phyloP scores from a whole-genome alignment of 2,888 invertebrate species.

The Iphiclides podalirius region DNA sequence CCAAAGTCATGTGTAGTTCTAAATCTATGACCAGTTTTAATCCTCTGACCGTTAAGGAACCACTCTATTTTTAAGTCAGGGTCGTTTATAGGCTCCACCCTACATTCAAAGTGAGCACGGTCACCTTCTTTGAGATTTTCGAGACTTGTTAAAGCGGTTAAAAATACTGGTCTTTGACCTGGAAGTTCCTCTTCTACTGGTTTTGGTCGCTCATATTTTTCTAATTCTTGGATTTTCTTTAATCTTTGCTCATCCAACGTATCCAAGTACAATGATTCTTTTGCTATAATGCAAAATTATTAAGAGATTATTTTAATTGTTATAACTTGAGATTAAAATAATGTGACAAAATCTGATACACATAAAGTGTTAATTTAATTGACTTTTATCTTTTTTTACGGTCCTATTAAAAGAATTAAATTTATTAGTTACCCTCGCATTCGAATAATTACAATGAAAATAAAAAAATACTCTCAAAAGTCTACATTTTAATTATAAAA shows the following conservation, averaged over 20 bases:
- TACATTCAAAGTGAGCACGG: conserved; percentile 94
- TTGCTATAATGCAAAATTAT: conserved; percentile 78
- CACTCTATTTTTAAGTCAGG: conserved; percentile 95
- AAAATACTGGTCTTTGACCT: conserved; percentile 92
- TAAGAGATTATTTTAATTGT: too few species aligned
- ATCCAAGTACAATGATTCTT: conserved; percentile 91
- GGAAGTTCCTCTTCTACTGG: conserved; percentile 87
- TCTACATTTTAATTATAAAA: too few species aligned
- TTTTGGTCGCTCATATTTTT: conserved; percentile 88
- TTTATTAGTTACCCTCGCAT: too few species aligned
- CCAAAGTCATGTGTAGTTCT: conserved; percentile 99
- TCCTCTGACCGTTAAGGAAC: conserved; percentile 96
- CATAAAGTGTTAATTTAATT: too few species aligned
- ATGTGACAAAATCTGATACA: too few species aligned
- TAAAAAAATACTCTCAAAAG: too few species aligned
- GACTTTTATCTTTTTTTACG: too few species aligned
- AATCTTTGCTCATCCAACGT: conserved; percentile 95
- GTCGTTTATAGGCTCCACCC: conserved; percentile 95
- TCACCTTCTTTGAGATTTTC: conserved; percentile 94
- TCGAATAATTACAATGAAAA: too few species aligned
- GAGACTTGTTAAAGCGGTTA: conserved; percentile 92
- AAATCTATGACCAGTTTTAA: conserved; percentile 92
- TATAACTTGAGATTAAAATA: too few species aligned
- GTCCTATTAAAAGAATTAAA: too few species aligned
- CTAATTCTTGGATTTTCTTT: conserved; percentile 92